phyloP scores from a whole-genome alignment of 2,113 vertebrate species.

The Limanda limanda region DNA sequence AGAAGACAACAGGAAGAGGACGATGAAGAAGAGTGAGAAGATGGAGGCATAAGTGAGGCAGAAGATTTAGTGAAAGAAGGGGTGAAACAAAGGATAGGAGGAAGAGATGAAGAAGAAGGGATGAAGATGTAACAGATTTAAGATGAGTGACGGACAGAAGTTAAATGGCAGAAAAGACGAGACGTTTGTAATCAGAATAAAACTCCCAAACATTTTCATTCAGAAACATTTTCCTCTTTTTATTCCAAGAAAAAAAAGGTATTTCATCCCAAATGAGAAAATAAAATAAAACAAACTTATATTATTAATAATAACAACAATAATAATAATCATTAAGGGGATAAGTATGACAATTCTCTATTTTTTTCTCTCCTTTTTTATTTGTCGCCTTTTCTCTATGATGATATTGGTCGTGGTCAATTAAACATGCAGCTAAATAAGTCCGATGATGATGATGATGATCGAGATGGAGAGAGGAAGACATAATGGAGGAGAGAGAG shows the following conservation, averaged over 20 bases:
- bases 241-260: conserved; percentile 83
- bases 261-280: conserved; percentile 85
- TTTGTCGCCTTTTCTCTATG: conserved; percentile 76
- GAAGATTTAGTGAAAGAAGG: not conserved
- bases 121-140: not conserved
- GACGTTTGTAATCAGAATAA: conserved; percentile 4
- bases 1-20: not conserved
- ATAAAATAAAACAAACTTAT: conserved; percentile 88
- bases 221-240: conserved; percentile 86
- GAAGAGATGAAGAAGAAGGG: not conserved
- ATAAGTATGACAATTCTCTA: conserved; percentile 84
- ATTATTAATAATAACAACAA: conserved; percentile 81
- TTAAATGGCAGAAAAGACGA: not conserved
- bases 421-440: conserved; percentile 84
- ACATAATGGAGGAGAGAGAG: conserved; percentile 39
- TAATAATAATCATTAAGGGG: conserved; percentile 84
- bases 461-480: conserved; percentile 51
- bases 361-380: conserved; percentile 67
- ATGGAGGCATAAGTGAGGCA: too few relatives aligned
- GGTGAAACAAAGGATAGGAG: not conserved
- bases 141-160: not conserved
- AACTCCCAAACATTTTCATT: conserved; percentile 55
- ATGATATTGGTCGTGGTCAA: conserved; percentile 81
- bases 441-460: conserved; percentile 77
- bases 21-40: too few relatives aligned